Evolutionary conservation across 2,797 vertebrate species (phyloP), one percentile per base, ranked within the genome.

Genomic region (Pteropus rufus): DNA sequence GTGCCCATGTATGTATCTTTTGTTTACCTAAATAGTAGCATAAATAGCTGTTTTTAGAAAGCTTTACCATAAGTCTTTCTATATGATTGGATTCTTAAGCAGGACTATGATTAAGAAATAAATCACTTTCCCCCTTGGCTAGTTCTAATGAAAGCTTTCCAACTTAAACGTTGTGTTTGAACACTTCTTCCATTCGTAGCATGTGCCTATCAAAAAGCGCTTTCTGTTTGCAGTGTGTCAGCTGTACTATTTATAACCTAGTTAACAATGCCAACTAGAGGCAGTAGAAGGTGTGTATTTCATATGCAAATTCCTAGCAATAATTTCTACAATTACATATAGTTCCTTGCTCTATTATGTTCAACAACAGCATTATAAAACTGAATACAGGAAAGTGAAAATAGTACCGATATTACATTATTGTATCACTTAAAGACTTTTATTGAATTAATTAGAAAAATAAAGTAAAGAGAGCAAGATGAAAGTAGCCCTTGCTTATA

Each of bases 271-370:
- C 97, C 98, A 98, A 91, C 96, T 58, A 96, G 96, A 98, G 95
- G 96, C 98, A 96, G 97, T 96, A 95, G 97, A 98, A 98, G 98
- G 98, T 98, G 97, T 98, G 89, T 95, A 60, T 98, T 98, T 98
- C 98, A 97, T 97, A 98, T 98, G 98, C 97, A 98, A 98, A 98
- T 98, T 85, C 41, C 90, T 44, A 26, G 95, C 98, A 96, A 95
- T 98, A 95, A 98, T 98, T 98, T 97, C 96, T 96, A 96, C 97
- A 98, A 97, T 98, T 98, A 97, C 92, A 82, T 90, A 93, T 96
- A 96, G 96, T 97, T 97, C 96, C 97, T 98, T 90, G 79, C 89
- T 97, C 96, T 97, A 56, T 98, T 98, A 97, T 98, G 96, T 98
- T 98, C 92, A 96, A 96, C 91, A 97, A 85, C 89, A 88, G 91